These are phyloP conservation scores for Lytechinus variegatus DNA, from an alignment of 35 echinoderm and acorn worm species.

Conservation along the genomic window DNA sequence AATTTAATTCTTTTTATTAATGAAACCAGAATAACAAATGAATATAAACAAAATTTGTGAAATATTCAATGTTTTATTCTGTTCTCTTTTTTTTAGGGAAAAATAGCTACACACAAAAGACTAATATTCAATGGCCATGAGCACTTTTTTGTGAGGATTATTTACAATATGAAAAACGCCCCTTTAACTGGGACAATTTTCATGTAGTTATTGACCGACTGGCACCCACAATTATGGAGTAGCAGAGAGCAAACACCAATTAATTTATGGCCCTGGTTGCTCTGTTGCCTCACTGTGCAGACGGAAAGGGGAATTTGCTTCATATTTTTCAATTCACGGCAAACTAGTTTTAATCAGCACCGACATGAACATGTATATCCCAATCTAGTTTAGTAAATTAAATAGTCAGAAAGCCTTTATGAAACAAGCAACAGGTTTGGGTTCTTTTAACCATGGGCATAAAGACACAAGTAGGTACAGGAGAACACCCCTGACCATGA, in stretches of 20 bases:
- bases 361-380: neutral
- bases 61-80: too few relatives aligned
- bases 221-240: neutral
- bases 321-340: neutral
- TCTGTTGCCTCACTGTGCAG: neutral
- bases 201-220: neutral
- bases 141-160: too few relatives aligned
- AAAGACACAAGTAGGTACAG: too few relatives aligned
- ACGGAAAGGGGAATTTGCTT: conserved; percentile 1
- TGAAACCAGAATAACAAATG: too few relatives aligned
- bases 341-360: conserved; percentile 13
- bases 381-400: neutral
- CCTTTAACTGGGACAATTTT: neutral
- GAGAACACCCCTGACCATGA: too few relatives aligned
- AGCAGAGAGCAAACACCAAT: neutral
- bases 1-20: too few relatives aligned
- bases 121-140: too few relatives aligned
- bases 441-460: too few relatives aligned
- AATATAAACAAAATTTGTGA: too few relatives aligned
- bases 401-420: neutral
- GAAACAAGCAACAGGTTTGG: too few relatives aligned
- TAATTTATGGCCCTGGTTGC: neutral
- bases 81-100: too few relatives aligned
- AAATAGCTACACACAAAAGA: too few relatives aligned
- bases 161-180: neutral